Evolutionary conservation across 2,797 vertebrate genomes (phyloP).

Genomic region (Delichon dasypus): DNA sequence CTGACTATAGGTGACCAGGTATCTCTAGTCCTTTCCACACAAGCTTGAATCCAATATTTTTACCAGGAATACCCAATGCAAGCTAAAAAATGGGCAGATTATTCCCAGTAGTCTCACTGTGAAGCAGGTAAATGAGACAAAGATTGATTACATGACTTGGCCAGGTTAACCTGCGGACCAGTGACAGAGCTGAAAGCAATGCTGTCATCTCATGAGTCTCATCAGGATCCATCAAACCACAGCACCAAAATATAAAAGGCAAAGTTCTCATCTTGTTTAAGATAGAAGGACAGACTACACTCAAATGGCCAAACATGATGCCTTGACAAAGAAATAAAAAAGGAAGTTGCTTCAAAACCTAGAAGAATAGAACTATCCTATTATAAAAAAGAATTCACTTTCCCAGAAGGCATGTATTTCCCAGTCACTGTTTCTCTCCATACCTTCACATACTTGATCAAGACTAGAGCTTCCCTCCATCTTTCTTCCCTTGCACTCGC

Average conservation of each 20-base stretch:
- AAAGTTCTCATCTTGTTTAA: background rate
- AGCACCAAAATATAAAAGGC: background rate
- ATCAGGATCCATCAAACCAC: background rate
- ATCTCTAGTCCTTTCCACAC: background rate
- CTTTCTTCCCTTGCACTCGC: background rate
- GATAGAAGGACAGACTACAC: background rate
- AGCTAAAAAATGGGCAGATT: background rate
- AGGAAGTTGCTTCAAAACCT: background rate
- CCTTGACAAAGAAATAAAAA: background rate
- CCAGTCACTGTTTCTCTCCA: background rate
- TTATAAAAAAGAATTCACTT: background rate
- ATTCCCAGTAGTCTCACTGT: background rate
- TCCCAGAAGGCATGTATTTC: background rate
- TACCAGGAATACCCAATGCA: background rate
- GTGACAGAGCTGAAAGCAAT: background rate
- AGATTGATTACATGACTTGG: background rate
- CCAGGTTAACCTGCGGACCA: background rate
- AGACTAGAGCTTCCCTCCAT: background rate
- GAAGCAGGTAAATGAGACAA: background rate
- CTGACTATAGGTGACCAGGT: background rate
- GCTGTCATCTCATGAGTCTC: background rate
- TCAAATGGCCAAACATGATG: background rate
- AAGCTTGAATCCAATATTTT: background rate
- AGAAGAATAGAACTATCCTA: background rate
- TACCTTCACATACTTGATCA: background rate